Percentiles rank a stretch among this genome's conserved stretches.
These are phyloP conservation scores for Mirounga angustirostris DNA, from an alignment of 2,113 vertebrate genomes.

Conservation along the genomic window DNA sequence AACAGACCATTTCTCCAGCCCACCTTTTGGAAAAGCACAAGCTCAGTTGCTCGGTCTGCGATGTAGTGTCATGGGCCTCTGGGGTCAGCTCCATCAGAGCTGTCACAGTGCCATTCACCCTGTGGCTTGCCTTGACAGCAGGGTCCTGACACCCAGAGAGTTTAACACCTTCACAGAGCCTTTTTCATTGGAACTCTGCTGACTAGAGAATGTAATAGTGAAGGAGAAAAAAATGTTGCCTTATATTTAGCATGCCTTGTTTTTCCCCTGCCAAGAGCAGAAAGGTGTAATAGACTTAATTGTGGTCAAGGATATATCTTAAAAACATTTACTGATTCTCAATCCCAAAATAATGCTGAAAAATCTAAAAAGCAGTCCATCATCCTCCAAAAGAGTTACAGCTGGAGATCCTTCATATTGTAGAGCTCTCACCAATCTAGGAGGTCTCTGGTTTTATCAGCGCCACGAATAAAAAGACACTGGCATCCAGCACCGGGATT, in stretches of 20 bases:
- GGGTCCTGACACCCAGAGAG: not conserved
- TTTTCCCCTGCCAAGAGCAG: not conserved
- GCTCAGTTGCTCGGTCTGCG: rapidly evolving
- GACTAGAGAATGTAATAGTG: not conserved
- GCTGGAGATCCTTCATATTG: slow-evolving; percentile 17
- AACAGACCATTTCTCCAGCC: not conserved
- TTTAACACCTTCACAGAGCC: not conserved
- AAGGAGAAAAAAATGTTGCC: not conserved
- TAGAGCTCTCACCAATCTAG: slow-evolving; percentile 55
- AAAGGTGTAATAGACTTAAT: not conserved
- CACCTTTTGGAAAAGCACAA: not conserved
- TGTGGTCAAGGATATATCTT: not conserved
- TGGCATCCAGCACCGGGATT: slow-evolving; percentile 74
- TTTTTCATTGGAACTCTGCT: not conserved
- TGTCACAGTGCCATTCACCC: rapidly evolving
- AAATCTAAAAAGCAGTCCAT: not conserved
- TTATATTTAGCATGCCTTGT: slow-evolving; percentile 22
- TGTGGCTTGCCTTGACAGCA: not conserved
- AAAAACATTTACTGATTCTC: slow-evolving; percentile 35
- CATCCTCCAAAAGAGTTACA: slow-evolving; percentile 70
- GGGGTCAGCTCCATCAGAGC: not conserved
- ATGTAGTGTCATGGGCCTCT: rapidly evolving
- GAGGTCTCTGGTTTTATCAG: slow-evolving; percentile 76
- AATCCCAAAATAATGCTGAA: slow-evolving; percentile 14
- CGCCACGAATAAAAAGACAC: slow-evolving; percentile 82